Percentiles rank a stretch among this genome's conserved stretches.
phyloP scores from a whole-genome alignment of 2,888 invertebrate species.

The Nemotelus nigrinus region DNA sequence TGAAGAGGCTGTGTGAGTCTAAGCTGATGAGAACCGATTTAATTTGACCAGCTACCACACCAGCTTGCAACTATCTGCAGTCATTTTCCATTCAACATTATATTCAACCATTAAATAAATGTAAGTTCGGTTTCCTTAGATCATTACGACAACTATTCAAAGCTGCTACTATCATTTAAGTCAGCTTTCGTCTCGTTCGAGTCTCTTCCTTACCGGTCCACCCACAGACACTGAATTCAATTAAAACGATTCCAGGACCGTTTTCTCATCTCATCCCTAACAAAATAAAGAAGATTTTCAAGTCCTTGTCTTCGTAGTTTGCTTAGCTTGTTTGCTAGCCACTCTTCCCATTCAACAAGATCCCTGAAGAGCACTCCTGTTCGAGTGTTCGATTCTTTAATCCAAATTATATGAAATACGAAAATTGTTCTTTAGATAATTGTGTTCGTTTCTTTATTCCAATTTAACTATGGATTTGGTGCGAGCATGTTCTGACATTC shows the following conservation, averaged over 20 bases:
- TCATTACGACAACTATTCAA: background rate
- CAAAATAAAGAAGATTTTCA: background rate
- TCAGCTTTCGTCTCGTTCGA: background rate
- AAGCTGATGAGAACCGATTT: too few relatives aligned
- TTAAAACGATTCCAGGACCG: background rate
- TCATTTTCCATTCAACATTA: background rate
- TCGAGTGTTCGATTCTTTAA: background rate
- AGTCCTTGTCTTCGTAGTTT: background rate
- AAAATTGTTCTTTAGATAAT: background rate
- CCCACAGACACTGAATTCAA: conserved; percentile 14
- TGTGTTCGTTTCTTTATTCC: background rate
- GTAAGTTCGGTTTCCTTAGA: background rate
- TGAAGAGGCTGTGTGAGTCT: too few relatives aligned
- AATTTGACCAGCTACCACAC: too few relatives aligned
- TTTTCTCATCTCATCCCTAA: background rate
- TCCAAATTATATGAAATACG: background rate
- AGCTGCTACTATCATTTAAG: background rate
- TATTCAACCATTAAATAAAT: background rate
- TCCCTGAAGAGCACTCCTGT: background rate
- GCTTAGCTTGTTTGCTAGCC: background rate
- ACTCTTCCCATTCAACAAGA: background rate
- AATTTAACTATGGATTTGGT: conserved; percentile 4
- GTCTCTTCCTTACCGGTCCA: background rate
- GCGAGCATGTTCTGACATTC: background rate
- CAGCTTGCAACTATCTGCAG: too few relatives aligned